phyloP scores from a whole-genome alignment of 2,797 vertebrate species.

The Oreortyx pictus region DNA sequence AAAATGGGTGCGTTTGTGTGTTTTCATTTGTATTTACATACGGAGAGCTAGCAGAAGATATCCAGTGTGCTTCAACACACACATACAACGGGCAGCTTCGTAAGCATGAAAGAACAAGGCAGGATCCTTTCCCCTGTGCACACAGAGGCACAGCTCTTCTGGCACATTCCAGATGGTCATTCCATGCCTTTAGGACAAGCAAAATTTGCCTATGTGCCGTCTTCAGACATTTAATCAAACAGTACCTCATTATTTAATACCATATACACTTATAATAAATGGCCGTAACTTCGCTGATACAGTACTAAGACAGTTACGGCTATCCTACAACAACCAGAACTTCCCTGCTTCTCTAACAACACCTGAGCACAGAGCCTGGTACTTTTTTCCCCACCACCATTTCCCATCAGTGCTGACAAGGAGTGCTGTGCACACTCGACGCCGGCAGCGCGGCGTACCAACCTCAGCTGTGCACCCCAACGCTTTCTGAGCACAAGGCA shows the following conservation, averaged over 20 bases:
- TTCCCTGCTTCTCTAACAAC: background rate
- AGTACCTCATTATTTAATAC: background rate
- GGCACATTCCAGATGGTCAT: background rate
- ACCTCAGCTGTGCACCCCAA: background rate
- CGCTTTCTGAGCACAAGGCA: background rate
- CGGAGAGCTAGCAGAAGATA: background rate
- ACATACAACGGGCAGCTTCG: background rate
- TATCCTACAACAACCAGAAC: background rate
- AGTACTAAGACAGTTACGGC: background rate
- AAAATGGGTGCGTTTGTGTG: background rate
- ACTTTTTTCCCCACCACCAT: background rate
- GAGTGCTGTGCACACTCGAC: background rate
- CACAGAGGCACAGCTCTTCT: background rate
- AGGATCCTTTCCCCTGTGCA: background rate
- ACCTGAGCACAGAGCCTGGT: background rate
- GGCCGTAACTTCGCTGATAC: background rate
- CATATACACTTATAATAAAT: background rate
- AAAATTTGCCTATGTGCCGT: background rate
- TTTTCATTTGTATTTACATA: background rate
- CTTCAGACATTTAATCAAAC: background rate
- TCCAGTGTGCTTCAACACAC: background rate
- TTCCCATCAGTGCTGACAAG: background rate
- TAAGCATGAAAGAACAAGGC: background rate
- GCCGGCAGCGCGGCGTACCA: accelerated
- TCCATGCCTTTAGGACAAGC: background rate